A percentile compares a stretch with the other conserved stretches of the same genome.
Evolutionary conservation across 2,797 vertebrate genomes (phyloP).

Genomic region (Lophotriccus pileatus): DNA sequence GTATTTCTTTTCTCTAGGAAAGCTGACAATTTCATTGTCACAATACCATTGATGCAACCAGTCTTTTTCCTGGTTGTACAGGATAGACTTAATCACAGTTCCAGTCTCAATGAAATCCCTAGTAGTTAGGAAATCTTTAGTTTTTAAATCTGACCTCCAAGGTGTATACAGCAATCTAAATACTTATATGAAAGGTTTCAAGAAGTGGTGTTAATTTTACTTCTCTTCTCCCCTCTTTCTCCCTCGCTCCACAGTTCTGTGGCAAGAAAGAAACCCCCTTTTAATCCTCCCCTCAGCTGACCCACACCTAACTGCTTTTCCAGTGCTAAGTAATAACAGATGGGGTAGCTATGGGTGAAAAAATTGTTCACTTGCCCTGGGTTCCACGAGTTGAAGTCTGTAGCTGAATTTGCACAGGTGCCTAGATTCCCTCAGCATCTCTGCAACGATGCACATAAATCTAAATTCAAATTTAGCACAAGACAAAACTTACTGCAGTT

Average conservation of each 20-base stretch:
- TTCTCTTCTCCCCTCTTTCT: background rate
- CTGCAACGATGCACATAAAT: background rate
- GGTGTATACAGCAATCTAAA: background rate
- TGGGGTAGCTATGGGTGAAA: background rate
- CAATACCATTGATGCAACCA: background rate
- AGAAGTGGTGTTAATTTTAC: background rate
- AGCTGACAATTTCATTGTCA: background rate
- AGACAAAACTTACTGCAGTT: slow-evolving; percentile 55
- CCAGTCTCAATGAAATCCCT: background rate
- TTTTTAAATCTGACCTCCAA: background rate
- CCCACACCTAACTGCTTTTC: background rate
- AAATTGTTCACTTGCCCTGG: background rate
- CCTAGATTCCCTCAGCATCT: slow-evolving; percentile 15
- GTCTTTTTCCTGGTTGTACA: background rate
- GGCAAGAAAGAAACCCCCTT: background rate
- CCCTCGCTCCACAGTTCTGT: background rate
- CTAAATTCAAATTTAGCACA: slow-evolving; percentile 31
- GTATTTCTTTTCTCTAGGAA: background rate
- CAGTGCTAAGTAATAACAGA: background rate
- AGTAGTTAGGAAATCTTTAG: background rate
- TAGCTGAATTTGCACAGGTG: background rate
- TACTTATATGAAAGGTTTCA: background rate
- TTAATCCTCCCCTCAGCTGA: background rate
- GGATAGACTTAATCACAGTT: background rate
- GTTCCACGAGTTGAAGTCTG: background rate